A percentile compares a stretch with the other conserved stretches of the same genome.
phyloP scores from a whole-genome alignment of 1,140 invertebrate species.

The Lordiphosa stackelbergi region DNA sequence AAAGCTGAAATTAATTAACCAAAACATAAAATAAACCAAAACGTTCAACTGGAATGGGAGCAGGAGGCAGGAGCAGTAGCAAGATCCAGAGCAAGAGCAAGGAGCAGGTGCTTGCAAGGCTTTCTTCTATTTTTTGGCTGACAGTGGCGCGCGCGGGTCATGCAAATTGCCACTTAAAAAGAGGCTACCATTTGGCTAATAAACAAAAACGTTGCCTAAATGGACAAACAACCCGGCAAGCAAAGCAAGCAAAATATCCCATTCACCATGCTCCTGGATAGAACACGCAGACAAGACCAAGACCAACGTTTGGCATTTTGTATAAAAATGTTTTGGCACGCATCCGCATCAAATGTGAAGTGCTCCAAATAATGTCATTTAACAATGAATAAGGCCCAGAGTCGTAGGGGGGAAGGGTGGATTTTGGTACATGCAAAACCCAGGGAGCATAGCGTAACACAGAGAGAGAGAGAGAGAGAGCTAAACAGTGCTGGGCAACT shows the following conservation, averaged over 20 bases:
- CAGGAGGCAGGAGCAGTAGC: no score
- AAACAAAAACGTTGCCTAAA: conserved; percentile 62
- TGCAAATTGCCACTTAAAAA: conserved; percentile 68
- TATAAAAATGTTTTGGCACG: conserved; percentile 57
- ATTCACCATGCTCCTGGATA: neutral
- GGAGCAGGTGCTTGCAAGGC: conserved; percentile 1
- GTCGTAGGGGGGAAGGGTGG: no score
- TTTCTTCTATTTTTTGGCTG: no score
- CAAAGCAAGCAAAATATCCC: neutral
- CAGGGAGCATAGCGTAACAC: neutral
- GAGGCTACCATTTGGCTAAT: conserved; percentile 52
- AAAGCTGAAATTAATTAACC: conserved; percentile 60
- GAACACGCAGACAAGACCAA: conserved; percentile 16
- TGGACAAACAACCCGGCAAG: conserved; percentile 12
- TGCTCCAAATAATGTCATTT: conserved; percentile 66
- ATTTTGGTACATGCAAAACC: no score
- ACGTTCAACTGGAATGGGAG: conserved; percentile 10
- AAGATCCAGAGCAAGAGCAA: no score
- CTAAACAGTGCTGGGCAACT: conserved; percentile 1
- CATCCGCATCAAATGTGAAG: conserved; percentile 52
- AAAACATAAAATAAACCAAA: conserved; percentile 44
- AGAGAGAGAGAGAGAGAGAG: conserved; percentile 3
- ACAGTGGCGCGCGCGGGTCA: conserved; percentile 22
- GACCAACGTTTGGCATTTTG: conserved; percentile 17
- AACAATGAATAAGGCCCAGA: conserved; percentile 22